phyloP scores from a whole-genome alignment of 2,888 invertebrate genomes.

The Norana najaformis region DNA sequence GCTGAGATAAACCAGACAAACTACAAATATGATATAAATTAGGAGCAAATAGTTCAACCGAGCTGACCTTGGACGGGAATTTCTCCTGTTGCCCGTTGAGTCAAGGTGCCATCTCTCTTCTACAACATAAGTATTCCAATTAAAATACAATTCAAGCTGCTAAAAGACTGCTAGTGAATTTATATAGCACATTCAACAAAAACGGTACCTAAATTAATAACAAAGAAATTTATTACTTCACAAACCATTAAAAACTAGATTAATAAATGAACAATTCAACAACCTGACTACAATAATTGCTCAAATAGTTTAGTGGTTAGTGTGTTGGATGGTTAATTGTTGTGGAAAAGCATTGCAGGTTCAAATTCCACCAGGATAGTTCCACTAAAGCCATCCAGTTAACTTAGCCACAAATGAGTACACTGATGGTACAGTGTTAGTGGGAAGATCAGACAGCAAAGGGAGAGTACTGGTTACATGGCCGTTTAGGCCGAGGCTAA shows the following conservation, averaged over 20 bases:
- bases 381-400: background rate
- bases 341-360: background rate
- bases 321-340: background rate
- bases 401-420: background rate
- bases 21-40: background rate
- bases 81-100: slow-evolving; percentile 15
- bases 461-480: background rate
- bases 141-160: background rate
- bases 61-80: background rate
- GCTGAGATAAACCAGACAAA: background rate
- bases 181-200: background rate
- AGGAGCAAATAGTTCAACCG: background rate
- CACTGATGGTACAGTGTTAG: no score
- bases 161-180: background rate
- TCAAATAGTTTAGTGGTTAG: background rate
- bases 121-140: slow-evolving; percentile 16
- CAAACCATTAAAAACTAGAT: background rate
- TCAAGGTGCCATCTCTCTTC: slow-evolving; percentile 34
- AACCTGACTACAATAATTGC: background rate
- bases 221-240: background rate
- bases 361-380: background rate
- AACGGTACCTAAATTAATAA: background rate
- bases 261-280: background rate
- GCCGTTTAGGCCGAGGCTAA: background rate
- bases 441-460: background rate